Conservation (phyloP, 2,113 vertebrate species). For the Shinisaurus crocodilurus region DNA sequence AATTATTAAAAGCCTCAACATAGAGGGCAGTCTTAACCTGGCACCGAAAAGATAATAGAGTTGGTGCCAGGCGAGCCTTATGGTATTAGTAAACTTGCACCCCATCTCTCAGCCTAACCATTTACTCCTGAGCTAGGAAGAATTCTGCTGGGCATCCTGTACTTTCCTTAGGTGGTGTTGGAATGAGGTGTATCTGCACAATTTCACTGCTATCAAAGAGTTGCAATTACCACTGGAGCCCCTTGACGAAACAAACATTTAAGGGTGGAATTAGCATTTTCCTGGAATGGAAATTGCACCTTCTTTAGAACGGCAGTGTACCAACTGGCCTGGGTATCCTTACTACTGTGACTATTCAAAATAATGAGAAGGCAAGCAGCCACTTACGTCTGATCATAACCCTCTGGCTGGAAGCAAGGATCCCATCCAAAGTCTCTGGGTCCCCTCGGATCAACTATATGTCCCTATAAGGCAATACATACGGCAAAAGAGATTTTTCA, state of each 20-base stretch:
- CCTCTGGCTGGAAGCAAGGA: slow-evolving; percentile 95
- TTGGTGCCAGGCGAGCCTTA: too few species aligned
- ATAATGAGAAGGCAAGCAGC: fast-evolving
- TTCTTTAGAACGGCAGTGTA: not conserved
- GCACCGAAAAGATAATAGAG: too few species aligned
- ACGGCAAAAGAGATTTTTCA: not conserved
- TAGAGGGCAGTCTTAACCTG: too few species aligned
- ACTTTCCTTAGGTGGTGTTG: not conserved
- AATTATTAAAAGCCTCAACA: too few species aligned
- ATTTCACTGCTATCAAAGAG: not conserved
- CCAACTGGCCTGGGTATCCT: not conserved
- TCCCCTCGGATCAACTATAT: slow-evolving; percentile 92
- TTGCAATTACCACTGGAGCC: not conserved
- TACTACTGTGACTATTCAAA: not conserved
- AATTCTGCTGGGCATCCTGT: not conserved
- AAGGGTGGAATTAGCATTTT: not conserved
- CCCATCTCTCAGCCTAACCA: not conserved
- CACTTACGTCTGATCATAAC: slow-evolving; percentile 91
- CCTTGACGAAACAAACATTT: not conserved
- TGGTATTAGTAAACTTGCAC: not conserved
- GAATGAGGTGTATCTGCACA: not conserved
- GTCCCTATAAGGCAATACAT: slow-evolving; percentile 77
- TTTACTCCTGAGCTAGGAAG: not conserved
- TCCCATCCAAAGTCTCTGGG: slow-evolving; percentile 98
- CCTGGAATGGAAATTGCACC: not conserved